Evolutionary conservation across 2,888 invertebrate species (phyloP), one percentile per base, ranked within the genome.

Genomic region (Tuberolachnus salignus): DNA sequence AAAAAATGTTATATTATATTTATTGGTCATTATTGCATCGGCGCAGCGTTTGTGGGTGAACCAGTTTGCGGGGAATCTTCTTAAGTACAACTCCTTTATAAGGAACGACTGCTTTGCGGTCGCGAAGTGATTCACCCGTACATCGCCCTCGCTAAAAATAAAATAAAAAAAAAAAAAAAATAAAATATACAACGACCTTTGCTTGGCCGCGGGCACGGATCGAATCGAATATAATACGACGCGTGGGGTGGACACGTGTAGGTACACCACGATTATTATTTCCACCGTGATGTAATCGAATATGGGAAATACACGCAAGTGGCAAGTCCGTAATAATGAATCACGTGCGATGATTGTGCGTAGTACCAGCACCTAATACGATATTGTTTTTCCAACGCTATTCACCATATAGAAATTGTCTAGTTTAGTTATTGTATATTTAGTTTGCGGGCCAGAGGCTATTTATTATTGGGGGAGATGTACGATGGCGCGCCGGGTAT

Each of bases 51-150:
- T 66, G 75, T 75, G 75, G 75, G 75, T 75, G 75, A 75, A 75
- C 75, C 75, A 75, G 75, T 75, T 75, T 66, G 55, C 21, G 21
- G 59, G 14, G 75, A 46, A 75, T 75, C 75, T 57, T 75, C 66
- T 19, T 9, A 44, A 61, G 26, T 53, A 23, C 11, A 63, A 23
- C 34, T 23, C 8, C 75, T 75, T 46, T 75, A 75, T 67, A 75
- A 46, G 75, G 74, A 63, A 64, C 42, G 53, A 64, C 74, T 9
- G 66, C 66, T 57, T 57, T 11, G 46, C 26, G 10, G 49, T 51
- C 8, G 55, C 19, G 64, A 42, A 34, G 73, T 66, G 75, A 75
- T 75, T 75, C 75, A 66, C 66, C 66, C 75, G 75, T 57, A 46
- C 75, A 26, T 66, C 75, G 75, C 66, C 75, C 75, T 75, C 75